Evolutionary conservation across 1,140 invertebrate genomes (phyloP), one percentile per base, ranked within the genome.

Genomic region (Caligus rogercresseyi): DNA sequence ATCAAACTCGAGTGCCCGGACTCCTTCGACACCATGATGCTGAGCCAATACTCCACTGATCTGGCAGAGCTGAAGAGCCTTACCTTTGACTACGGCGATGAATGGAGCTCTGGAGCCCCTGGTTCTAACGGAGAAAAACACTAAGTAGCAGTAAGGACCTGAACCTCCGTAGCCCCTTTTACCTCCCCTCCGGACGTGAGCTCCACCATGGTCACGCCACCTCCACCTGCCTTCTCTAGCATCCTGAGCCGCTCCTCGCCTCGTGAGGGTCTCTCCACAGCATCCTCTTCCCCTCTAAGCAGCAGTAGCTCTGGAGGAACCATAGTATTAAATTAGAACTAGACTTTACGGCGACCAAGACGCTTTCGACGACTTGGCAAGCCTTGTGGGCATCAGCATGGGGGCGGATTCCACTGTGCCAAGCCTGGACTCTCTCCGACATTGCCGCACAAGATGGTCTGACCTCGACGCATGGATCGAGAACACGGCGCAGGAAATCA

Each of bases 381-480:
- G 19, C 61, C 24, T 63, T 25, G 61, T 63, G 4, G 54, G 25
- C 13, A 63, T 63, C 20, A 53, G 43, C 18, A 25, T 58, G 52
- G 61, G 61, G 19, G 61, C 61, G 15, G 61, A 63, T 51, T 63
- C 61, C 15, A 63, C 61, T n/a, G 52, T 55, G 7, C 52, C 53
- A 11, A 21, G 14, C 13, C 16, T 55, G 13, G 52, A 55, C 2
- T 21, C 19, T 23, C 20, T 24, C 53, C n/a, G n/a, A 3, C 7
- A 11, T n/a, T 7, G 31, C n/a, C 7, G 7, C n/a, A 7, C 7
- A n/a, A n/a, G n/a, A 43, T 43, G 31, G 31, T 43, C 31, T 7
- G 61, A 63, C 24, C 51, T 63, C n/a, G 61, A 63, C 16, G 60
- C 60, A 2, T 63, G 61, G 61, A 63, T 63, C 18, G 61, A 63